Evolutionary conservation across 2,113 vertebrate species (phyloP), one percentile per base, ranked within the genome.

Genomic region (Sardina pilchardus): DNA sequence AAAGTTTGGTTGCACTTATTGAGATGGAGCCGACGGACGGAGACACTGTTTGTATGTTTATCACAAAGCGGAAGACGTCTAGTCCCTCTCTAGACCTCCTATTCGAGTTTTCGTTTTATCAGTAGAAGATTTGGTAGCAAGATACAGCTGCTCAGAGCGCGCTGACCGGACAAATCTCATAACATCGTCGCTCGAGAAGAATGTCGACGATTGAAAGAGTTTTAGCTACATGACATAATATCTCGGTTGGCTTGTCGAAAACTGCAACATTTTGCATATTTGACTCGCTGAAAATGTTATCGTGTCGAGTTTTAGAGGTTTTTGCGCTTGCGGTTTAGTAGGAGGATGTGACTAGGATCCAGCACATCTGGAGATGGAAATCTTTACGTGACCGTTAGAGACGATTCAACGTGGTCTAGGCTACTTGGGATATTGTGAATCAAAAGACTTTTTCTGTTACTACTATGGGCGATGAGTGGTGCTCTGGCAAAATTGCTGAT

Each of bases 71-170:
- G 91, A 92, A 92, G 89, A 84, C 87, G 87, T 30, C 85, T 67
- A 86, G 86, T 81, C 59, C 6, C 85, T 26, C 1, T 88, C 88
- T 81, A 84, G 82, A 84, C 82, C 80, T 85, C 85, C 50, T 82
- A 39, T 88, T 89, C 48, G 86, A 44, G 84, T 82, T 63, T 89
- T 86, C 48, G 88, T 39, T 91, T 94, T 91, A 95, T 95, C 94
- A 91, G 89, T 81, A 80, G 84, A 75, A 92, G 93, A 95, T 94
- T 91, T 86, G 83, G 87, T 87, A 87, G 30, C 26, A 67, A 94
- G 94, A 95, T 94, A 7, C 84, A 56, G 80, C 45, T 43, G 81
- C 42, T 59, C 44, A 34, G 71, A 78, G 10, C 14, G 26, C 71
- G 71, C 39, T 78, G 71, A 78, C 71, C 10, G 71, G 30, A 78